phyloP scores from a whole-genome alignment of 1,140 invertebrate species.

The Drosophila guanche region DNA sequence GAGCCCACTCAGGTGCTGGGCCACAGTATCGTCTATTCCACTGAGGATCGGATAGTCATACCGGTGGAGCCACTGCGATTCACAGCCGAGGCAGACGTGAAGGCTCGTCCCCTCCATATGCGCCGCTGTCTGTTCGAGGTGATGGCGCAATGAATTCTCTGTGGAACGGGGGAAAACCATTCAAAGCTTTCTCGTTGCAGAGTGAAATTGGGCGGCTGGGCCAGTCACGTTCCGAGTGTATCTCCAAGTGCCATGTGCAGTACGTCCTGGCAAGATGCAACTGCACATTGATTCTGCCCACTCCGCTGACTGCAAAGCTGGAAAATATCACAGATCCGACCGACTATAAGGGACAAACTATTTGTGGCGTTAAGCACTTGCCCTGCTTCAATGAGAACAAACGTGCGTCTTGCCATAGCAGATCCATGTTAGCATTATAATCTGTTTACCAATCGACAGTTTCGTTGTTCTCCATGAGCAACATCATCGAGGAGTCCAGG shows the following conservation, averaged over 20 bases:
- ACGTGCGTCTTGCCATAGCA: constrained; percentile 10
- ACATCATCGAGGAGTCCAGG: constrained; percentile 67
- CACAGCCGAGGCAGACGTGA: constrained; percentile 50
- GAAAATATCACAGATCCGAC: background rate
- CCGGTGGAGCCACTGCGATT: constrained; percentile 55
- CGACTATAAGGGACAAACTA: background rate
- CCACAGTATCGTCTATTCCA: constrained; percentile 49
- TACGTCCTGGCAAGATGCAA: constrained; percentile 54
- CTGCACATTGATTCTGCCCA: constrained; percentile 19
- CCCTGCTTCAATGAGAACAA: constrained; percentile 41
- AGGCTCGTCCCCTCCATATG: constrained; percentile 60
- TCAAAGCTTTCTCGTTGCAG: background rate
- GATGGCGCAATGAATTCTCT: background rate
- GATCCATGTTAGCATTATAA: background rate
- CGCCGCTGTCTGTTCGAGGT: constrained; percentile 56
- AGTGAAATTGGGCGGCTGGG: constrained; percentile 14
- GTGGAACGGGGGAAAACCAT: background rate
- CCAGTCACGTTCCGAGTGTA: constrained; percentile 49
- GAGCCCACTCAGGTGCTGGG: constrained; percentile 55
- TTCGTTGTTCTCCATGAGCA: constrained; percentile 64
- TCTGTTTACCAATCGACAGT: constrained; percentile 12
- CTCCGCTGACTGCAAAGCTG: background rate
- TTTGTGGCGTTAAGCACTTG: constrained; percentile 39
- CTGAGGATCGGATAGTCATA: constrained; percentile 60
- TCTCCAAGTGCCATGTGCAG: constrained; percentile 42